A percentile compares a stretch with the other conserved stretches of the same genome.
phyloP scores from a whole-genome alignment of 2,888 invertebrate species.

The Sarcophaga caerulescens region DNA sequence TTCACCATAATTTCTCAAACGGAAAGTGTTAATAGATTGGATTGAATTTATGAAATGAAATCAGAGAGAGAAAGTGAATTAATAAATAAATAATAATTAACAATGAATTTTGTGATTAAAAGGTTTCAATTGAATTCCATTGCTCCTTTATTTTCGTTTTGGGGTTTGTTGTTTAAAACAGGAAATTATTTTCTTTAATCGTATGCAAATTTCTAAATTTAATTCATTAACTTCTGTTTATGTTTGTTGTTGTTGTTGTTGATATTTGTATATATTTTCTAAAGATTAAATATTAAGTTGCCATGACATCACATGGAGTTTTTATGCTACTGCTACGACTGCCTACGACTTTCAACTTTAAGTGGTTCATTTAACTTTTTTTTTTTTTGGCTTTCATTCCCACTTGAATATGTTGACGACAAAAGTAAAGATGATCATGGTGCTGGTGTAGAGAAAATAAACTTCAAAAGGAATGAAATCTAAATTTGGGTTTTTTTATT shows the following conservation, averaged over 20 bases:
- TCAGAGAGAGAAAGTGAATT: background rate
- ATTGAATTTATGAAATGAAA: background rate
- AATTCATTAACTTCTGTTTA: conserved; percentile 48
- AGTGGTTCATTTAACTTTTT: conserved; percentile 61
- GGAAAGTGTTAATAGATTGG: conserved; percentile 35
- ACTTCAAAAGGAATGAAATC: background rate
- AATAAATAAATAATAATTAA: too few species aligned
- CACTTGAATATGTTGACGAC: background rate
- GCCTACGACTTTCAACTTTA: conserved; percentile 52
- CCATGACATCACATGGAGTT: conserved; percentile 48
- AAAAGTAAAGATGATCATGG: background rate
- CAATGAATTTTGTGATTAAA: too few species aligned
- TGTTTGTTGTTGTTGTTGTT: background rate
- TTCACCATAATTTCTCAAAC: background rate
- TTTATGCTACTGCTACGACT: conserved; percentile 27
- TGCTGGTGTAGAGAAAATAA: background rate
- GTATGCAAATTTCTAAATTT: conserved; percentile 41
- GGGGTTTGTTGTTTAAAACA: background rate
- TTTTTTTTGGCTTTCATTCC: conserved; percentile 9
- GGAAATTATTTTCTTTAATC: conserved; percentile 26
- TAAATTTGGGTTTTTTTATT: background rate
- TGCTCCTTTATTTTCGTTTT: too few species aligned
- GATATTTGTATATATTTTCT: conserved; percentile 4
- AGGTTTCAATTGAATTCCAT: too few species aligned
- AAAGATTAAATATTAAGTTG: conserved; percentile 44